These are phyloP conservation scores for Molossus molossus DNA, from an alignment of 2,797 vertebrate genomes.

Conservation along the genomic window DNA sequence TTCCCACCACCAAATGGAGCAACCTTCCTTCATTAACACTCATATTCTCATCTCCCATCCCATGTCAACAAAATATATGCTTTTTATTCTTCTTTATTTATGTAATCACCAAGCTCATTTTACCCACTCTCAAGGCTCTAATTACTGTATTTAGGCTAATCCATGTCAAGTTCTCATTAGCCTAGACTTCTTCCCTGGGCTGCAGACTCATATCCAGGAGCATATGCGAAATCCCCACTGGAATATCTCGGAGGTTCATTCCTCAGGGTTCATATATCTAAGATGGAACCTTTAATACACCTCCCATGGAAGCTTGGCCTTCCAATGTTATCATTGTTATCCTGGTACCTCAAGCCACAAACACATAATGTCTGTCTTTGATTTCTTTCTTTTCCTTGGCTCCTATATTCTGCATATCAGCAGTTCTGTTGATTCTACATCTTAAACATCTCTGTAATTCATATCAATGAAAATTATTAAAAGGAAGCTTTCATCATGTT, in stretches of 20 bases:
- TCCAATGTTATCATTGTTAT: neutral
- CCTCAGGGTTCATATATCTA: neutral
- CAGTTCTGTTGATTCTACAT: constrained; percentile 27
- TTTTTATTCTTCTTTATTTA: neutral
- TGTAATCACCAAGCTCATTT: neutral
- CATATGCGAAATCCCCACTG: neutral
- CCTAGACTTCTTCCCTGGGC: neutral
- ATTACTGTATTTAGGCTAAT: neutral
- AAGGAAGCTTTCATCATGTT: neutral
- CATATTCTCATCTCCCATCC: neutral
- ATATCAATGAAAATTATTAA: constrained; percentile 53
- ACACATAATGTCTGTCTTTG: neutral
- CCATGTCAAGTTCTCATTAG: neutral
- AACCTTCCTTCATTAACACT: neutral
- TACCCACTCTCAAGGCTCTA: neutral
- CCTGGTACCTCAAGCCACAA: neutral
- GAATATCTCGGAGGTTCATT: neutral
- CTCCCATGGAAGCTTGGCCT: neutral
- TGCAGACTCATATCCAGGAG: neutral
- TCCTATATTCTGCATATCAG: neutral
- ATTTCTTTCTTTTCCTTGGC: neutral
- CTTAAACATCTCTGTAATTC: constrained; percentile 37
- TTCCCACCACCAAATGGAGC: neutral
- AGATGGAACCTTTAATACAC: neutral
- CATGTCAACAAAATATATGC: neutral